These are phyloP conservation scores for Drosophila histrio DNA, from an alignment of 2,888 invertebrate species.

Conservation along the genomic window DNA sequence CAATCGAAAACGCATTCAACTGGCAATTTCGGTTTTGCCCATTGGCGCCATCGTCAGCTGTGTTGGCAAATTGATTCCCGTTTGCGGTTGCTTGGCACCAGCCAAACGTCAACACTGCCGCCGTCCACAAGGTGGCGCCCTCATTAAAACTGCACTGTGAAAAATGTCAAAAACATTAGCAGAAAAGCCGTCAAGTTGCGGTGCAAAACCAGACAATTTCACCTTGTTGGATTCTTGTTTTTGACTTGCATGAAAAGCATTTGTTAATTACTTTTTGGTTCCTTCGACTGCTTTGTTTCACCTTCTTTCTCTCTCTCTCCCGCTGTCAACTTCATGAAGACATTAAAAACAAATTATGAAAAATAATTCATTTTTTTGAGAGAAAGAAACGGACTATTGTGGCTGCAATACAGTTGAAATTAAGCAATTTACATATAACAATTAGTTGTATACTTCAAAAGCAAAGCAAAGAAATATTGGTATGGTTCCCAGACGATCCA, in stretches of 20 bases:
- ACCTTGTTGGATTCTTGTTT: constrained; percentile 33
- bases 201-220: neutral
- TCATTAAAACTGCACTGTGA: constrained; percentile 67
- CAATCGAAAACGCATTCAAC: constrained; percentile 79
- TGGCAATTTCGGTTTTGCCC: constrained; percentile 73
- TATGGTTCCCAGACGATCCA: neutral
- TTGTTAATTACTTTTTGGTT: constrained; percentile 73
- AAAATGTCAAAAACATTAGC: constrained; percentile 63
- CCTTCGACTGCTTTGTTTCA: too few relatives aligned
- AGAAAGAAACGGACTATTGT: constrained; percentile 17
- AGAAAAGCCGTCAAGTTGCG: constrained; percentile 4
- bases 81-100: constrained; percentile 66
- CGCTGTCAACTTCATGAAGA: neutral
- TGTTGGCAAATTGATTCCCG: constrained; percentile 72
- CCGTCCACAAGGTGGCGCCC: constrained; percentile 66
- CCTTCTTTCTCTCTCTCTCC: neutral
- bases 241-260: constrained; percentile 52
- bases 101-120: constrained; percentile 51
- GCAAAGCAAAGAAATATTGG: neutral
- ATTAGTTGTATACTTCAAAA: constrained; percentile 3
- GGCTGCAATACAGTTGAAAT: constrained; percentile 33
- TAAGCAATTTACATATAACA: constrained; percentile 54
- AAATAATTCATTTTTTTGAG: neutral
- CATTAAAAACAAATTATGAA: neutral
- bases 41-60: constrained; percentile 49